Percentiles rank a stretch among this genome's conserved stretches.
Conservation (phyloP, 92 coral and sea anemone genomes). For the Diadumene lineata region DNA sequence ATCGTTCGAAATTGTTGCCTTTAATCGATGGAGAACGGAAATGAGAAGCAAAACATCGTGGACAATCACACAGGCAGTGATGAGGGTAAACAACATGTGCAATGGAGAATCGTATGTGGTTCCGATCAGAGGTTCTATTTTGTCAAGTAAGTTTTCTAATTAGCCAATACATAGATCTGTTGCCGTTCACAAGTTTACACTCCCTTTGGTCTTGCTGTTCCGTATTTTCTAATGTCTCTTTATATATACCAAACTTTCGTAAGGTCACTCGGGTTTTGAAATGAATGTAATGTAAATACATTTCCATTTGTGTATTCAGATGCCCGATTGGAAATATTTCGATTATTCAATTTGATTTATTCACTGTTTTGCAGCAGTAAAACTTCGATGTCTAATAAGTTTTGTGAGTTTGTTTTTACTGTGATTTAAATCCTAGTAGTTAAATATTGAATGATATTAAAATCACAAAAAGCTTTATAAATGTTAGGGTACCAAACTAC, state of each 20-base stretch:
- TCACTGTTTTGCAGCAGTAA: constrained; percentile 1
- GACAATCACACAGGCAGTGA: constrained; percentile 6
- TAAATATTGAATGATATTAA: background rate
- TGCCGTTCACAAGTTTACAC: background rate
- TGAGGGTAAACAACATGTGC: constrained; percentile 26
- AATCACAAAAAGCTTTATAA: background rate
- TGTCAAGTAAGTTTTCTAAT: constrained; percentile 62
- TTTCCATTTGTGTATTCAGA: constrained; percentile 27
- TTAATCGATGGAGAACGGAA: constrained; percentile 39
- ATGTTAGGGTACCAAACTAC: constrained; percentile 3
- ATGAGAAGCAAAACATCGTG: constrained; percentile 25
- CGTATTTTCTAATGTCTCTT: background rate
- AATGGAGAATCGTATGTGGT: constrained; percentile 55
- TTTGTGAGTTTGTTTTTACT: background rate
- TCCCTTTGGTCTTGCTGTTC: background rate
- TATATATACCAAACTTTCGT: background rate
- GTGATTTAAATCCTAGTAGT: background rate
- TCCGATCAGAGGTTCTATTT: constrained; percentile 56
- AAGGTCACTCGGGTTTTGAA: background rate
- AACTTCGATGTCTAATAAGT: constrained; percentile 5
- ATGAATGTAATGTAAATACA: constrained; percentile 1
- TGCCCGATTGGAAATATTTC: constrained; percentile 25
- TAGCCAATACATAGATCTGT: background rate
- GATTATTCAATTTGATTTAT: constrained; percentile 30
- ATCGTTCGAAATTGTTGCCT: constrained; percentile 25